Evolutionary conservation across 2,888 invertebrate species (phyloP).

Genomic region (Lasioglossum zephyrum): DNA sequence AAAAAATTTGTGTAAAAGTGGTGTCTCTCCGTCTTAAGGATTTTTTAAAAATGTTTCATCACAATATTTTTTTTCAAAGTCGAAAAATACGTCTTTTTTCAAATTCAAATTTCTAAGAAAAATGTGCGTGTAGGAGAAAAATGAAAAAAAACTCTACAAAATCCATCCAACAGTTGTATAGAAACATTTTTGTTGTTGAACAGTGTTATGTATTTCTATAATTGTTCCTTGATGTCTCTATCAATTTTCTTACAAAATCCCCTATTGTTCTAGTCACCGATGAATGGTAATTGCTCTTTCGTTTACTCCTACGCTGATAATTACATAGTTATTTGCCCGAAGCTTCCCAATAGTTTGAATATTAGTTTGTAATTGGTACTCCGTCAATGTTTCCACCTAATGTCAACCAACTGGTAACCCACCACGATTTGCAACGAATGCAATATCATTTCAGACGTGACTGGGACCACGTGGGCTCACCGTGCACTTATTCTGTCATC

Average conservation of each 20-base stretch:
- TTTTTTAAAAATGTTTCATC: no score
- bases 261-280: neutral
- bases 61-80: no score
- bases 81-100: no score
- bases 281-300: neutral
- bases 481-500: constrained; percentile 69
- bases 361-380: neutral
- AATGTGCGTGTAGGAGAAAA: no score
- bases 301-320: neutral
- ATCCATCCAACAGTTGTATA: no score
- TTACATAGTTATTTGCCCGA: neutral
- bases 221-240: neutral
- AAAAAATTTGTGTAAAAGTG: no score
- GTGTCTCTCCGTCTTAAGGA: no score
- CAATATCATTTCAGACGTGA: constrained; percentile 11
- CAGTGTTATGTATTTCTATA: neutral
- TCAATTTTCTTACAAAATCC: neutral
- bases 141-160: no score
- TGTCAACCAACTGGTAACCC: neutral
- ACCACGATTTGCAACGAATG: neutral
- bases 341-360: neutral
- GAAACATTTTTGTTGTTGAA: no score
- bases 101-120: no score
- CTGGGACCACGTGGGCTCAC: constrained; percentile 16
- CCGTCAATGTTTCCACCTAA: neutral